A percentile compares a stretch with the other conserved stretches of the same genome.
Evolutionary conservation across 2,113 vertebrate species (phyloP).

Genomic region (Chionomys nivalis): DNA sequence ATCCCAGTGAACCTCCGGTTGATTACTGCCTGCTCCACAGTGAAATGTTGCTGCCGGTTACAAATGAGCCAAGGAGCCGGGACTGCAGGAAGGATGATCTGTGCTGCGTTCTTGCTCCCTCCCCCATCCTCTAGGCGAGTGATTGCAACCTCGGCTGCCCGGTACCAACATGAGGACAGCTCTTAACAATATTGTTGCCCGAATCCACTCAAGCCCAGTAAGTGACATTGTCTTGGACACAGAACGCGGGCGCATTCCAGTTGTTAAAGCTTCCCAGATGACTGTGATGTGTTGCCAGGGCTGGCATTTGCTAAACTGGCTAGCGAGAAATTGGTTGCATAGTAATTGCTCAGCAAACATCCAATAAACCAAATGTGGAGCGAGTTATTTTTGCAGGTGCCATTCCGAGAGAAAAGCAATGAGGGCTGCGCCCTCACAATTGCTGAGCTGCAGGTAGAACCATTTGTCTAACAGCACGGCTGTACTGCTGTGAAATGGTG

Average conservation of each 20-base stretch:
- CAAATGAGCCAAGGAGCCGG: not conserved
- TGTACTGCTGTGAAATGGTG: not conserved
- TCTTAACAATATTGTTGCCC: not conserved
- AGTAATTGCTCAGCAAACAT: not conserved
- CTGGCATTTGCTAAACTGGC: conserved; percentile 9
- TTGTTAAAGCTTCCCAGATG: not conserved
- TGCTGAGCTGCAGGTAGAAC: not conserved
- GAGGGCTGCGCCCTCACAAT: not conserved
- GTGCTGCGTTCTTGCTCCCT: not conserved
- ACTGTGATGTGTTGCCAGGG: not conserved
- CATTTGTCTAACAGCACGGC: not conserved
- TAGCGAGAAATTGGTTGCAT: not conserved
- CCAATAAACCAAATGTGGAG: not conserved
- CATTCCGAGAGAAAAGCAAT: not conserved
- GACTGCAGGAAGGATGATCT: not conserved
- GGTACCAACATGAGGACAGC: not conserved
- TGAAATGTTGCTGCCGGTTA: not conserved
- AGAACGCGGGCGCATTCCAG: not conserved
- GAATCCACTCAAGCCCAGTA: not conserved
- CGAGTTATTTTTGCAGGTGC: not conserved
- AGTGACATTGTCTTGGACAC: not conserved
- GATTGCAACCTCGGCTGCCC: not conserved
- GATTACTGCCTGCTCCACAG: not conserved
- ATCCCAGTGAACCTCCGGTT: not conserved
- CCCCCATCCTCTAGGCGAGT: accelerated